Conservation (phyloP, 2,888 invertebrate genomes). For the Heliconius aoede region DNA sequence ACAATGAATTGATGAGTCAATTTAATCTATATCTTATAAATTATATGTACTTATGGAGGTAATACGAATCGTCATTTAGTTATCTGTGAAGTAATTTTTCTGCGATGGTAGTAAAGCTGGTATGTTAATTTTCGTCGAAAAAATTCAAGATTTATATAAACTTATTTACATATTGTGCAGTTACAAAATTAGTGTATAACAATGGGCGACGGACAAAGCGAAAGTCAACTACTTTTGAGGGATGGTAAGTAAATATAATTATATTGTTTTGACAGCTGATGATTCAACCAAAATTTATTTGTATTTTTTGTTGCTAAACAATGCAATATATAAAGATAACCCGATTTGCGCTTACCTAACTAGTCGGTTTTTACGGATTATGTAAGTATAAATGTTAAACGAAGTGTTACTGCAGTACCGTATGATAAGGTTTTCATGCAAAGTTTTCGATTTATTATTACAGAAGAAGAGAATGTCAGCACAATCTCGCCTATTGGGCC, state of each 20-base stretch:
- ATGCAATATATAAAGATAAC: conserved; percentile 54
- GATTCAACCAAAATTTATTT: conserved; percentile 71
- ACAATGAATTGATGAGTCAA: not conserved
- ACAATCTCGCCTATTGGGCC: conserved; percentile 92
- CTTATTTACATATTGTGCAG: conserved; percentile 54
- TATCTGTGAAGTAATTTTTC: conserved; percentile 38
- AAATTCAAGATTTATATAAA: conserved; percentile 48
- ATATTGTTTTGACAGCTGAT: conserved; percentile 76
- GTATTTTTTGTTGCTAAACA: conserved; percentile 76
- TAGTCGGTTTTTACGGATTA: conserved; percentile 54
- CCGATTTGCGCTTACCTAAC: conserved; percentile 35
- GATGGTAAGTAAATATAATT: conserved; percentile 67
- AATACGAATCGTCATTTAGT: not conserved
- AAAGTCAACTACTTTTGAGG: conserved; percentile 85
- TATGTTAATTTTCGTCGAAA: conserved; percentile 49
- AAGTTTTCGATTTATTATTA: conserved; percentile 53
- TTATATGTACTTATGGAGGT: not conserved
- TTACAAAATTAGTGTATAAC: conserved; percentile 50
- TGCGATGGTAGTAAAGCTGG: conserved; percentile 40
- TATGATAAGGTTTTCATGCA: conserved; percentile 44
- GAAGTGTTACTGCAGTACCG: conserved; percentile 56
- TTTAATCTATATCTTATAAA: conserved; percentile 16
- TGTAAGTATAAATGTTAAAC: conserved; percentile 56
- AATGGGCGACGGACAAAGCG: conserved; percentile 87
- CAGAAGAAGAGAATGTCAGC: conserved; percentile 81